A percentile compares a stretch with the other conserved stretches of the same genome.
Evolutionary conservation across 2,888 invertebrate genomes (phyloP).

Genomic region (Cyclophora albipunctata): DNA sequence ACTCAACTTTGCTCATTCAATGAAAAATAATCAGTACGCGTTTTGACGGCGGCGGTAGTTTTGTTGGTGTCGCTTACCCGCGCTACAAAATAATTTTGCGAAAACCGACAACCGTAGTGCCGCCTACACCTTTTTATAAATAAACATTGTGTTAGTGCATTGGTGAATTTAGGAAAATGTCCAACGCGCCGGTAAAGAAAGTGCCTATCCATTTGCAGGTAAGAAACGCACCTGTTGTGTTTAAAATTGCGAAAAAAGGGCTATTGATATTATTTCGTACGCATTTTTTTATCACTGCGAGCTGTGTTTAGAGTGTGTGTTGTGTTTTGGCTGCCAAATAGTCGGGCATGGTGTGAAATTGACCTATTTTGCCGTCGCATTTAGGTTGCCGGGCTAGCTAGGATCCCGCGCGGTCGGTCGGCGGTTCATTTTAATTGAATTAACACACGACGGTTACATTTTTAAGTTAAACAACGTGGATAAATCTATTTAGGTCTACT

Average conservation of each 20-base stretch:
- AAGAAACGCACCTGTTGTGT: conserved; percentile 63
- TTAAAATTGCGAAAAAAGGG: conserved; percentile 22
- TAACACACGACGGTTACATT: background rate
- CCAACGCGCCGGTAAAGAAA: conserved; percentile 90
- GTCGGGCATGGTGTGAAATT: conserved; percentile 6
- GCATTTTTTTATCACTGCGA: background rate
- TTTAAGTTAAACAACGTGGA: conserved; percentile 1
- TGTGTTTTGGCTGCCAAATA: conserved; percentile 11
- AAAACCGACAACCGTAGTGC: conserved; percentile 37
- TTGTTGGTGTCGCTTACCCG: conserved; percentile 17
- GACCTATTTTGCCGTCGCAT: conserved; percentile 25
- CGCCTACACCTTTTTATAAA: conserved; percentile 59
- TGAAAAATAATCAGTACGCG: conserved; percentile 52
- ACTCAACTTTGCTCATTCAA: conserved; percentile 23
- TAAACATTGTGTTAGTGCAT: conserved; percentile 56
- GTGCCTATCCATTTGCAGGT: conserved; percentile 96
- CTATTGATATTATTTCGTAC: background rate
- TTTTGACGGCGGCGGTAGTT: conserved; percentile 32
- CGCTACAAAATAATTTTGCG: conserved; percentile 24
- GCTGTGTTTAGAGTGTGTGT: background rate
- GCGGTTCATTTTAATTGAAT: conserved; percentile 1
- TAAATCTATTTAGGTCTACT: too few relatives aligned
- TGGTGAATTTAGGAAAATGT: conserved; percentile 70
- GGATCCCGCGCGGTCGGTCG: conserved; percentile 5
- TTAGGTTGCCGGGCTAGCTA: conserved; percentile 23